phyloP scores from a whole-genome alignment of 2,888 invertebrate species.

The Deilephila porcellus region DNA sequence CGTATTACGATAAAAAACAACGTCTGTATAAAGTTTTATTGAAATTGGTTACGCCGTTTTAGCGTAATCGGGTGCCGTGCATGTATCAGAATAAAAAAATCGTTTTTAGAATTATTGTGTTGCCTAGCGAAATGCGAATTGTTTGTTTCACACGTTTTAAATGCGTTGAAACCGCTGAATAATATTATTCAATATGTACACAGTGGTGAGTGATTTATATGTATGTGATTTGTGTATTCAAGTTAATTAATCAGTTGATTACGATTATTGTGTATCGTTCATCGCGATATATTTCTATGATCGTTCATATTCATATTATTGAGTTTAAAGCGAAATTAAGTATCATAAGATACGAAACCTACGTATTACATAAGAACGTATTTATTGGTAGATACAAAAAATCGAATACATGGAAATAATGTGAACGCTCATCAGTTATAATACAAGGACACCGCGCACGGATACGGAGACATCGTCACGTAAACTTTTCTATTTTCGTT shows the following conservation, averaged over 20 bases:
- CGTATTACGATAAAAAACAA: slow-evolving; percentile 23
- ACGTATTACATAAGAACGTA: neutral
- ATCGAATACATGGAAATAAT: slow-evolving; percentile 12
- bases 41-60: slow-evolving; percentile 20
- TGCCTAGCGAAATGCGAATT: neutral
- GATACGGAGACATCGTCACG: slow-evolving; percentile 46
- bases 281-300: too few species aligned
- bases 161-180: neutral
- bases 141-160: neutral
- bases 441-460: slow-evolving; percentile 43
- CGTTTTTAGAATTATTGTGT: neutral
- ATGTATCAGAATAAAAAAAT: neutral
- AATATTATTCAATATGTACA: too few species aligned
- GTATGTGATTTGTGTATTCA: too few species aligned
- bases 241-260: too few species aligned
- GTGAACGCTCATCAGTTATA: slow-evolving; percentile 23
- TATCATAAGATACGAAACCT: too few species aligned
- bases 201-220: too few species aligned
- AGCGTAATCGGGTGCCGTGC: slow-evolving; percentile 5
- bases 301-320: too few species aligned
- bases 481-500: slow-evolving; percentile 68
- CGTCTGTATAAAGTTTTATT: slow-evolving; percentile 23
- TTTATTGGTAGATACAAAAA: neutral
- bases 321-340: too few species aligned
- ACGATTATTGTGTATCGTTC: too few species aligned